Evolutionary conservation across 2,888 invertebrate species (phyloP).

Genomic region (Rapana venosa): DNA sequence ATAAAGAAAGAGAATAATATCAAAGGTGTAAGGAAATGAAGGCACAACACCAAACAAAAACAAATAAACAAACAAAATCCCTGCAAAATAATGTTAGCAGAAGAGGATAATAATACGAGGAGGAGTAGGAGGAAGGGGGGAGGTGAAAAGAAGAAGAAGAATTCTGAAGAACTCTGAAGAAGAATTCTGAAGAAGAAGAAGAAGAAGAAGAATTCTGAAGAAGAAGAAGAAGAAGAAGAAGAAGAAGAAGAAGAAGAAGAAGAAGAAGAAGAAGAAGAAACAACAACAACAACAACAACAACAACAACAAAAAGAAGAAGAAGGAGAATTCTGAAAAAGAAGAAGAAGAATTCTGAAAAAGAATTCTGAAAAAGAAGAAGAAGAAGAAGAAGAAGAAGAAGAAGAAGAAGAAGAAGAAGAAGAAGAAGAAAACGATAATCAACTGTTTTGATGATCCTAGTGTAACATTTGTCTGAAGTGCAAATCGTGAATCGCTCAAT

Average conservation of each 20-base stretch:
- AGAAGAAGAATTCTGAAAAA: background rate
- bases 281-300: no score
- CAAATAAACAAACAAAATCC: no score
- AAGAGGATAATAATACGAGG: background rate
- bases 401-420: constrained; percentile 3
- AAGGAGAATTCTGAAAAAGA: background rate
- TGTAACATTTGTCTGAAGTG: no score
- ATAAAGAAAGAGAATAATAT: no score
- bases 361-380: background rate
- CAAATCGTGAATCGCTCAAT: no score
- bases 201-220: background rate
- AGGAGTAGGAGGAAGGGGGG: background rate
- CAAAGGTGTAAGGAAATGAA: no score
- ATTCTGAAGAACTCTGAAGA: background rate
- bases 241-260: constrained; percentile 11
- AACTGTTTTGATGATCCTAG: background rate
- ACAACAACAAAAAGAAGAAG: no score
- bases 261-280: no score
- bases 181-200: background rate
- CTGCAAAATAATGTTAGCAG: no score
- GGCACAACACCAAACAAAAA: no score
- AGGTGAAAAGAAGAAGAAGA: background rate
- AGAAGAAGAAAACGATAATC: background rate
- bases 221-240: no score
- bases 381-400: constrained; percentile 2